Conservation (phyloP, 2,113 vertebrate genomes). For the Bolborhynchus lineola region DNA sequence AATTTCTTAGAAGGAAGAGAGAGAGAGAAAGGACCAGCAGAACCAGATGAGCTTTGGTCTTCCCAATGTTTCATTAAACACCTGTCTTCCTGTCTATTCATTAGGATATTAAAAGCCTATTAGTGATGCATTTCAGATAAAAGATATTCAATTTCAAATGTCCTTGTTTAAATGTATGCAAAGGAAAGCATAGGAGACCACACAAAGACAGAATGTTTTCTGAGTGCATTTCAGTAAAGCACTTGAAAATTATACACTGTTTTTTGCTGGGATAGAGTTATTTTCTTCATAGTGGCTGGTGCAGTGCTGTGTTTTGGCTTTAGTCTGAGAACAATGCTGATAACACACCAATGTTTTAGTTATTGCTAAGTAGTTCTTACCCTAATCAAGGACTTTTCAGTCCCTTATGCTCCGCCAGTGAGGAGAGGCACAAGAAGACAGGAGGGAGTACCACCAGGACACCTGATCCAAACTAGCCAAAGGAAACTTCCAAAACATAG, state of each 20-base stretch:
- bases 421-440: not conserved
- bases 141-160: not conserved
- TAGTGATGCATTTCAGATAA: not conserved
- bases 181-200: not conserved
- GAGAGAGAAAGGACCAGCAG: not conserved
- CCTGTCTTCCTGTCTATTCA: accelerated
- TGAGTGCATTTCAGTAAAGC: not conserved
- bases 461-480: not conserved
- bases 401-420: not conserved
- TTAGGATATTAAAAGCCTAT: not conserved
- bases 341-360: not conserved
- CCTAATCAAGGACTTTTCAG: not conserved
- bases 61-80: not conserved
- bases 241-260: not conserved
- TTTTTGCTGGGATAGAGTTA: not conserved
- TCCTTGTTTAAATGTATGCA: not conserved
- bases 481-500: not conserved
- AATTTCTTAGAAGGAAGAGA: not conserved
- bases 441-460: not conserved
- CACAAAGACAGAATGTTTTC: not conserved
- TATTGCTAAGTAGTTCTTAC: not conserved
- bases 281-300: not conserved
- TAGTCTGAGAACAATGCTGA: not conserved
- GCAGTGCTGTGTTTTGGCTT: not conserved
- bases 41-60: not conserved